These are phyloP conservation scores for Subanguina moxae DNA, from an alignment of 1,140 invertebrate genomes.

Conservation along the genomic window DNA sequence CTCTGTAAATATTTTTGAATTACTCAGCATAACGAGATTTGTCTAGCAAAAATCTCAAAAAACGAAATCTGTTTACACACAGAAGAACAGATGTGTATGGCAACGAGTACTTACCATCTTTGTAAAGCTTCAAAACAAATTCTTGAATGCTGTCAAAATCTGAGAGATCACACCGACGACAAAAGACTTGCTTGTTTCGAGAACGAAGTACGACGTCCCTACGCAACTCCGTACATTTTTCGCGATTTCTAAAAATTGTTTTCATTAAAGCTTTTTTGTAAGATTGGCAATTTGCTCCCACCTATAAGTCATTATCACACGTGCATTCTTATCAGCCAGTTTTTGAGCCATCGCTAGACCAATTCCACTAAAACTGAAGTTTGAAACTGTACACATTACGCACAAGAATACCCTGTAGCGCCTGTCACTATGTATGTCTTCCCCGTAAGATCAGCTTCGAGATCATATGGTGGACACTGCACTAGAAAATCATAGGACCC, in stretches of 20 bases:
- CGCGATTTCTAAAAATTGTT: constrained; percentile 40
- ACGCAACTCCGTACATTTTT: constrained; percentile 55
- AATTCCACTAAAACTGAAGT: constrained; percentile 37
- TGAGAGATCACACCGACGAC: constrained; percentile 50
- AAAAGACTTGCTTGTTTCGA: constrained; percentile 56
- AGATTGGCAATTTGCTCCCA: too few relatives aligned
- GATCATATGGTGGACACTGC: constrained; percentile 35
- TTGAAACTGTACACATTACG: not conserved
- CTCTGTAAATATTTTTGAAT: too few relatives aligned
- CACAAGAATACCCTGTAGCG: constrained; percentile 37
- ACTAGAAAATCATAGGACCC: too few relatives aligned
- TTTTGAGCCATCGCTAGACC: constrained; percentile 37
- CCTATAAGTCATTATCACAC: constrained; percentile 57
- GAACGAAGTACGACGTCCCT: constrained; percentile 56
- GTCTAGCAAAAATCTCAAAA: too few relatives aligned
- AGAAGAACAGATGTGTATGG: too few relatives aligned
- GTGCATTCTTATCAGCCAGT: constrained; percentile 53
- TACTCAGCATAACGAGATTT: too few relatives aligned
- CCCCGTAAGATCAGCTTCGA: constrained; percentile 48
- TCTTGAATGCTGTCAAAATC: constrained; percentile 55
- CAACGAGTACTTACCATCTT: too few relatives aligned
- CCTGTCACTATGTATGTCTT: constrained; percentile 59
- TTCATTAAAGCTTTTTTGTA: too few relatives aligned
- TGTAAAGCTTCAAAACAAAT: constrained; percentile 50
- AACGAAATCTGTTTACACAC: too few relatives aligned